Percentiles rank a stretch among this genome's conserved stretches.
phyloP scores from a whole-genome alignment of 2,113 vertebrate genomes.

The Aegypius monachus region DNA sequence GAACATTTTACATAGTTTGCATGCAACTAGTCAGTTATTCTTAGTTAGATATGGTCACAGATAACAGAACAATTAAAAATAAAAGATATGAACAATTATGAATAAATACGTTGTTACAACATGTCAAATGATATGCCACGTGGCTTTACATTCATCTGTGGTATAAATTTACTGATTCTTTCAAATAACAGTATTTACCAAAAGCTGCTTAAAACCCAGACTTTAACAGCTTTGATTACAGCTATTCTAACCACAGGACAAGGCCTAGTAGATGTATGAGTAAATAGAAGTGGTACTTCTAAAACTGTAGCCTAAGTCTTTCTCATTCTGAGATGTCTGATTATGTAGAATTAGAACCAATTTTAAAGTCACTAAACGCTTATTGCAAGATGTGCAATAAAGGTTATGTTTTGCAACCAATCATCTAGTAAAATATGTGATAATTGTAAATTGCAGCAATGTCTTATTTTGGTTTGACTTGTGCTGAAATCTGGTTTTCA shows the following conservation, averaged over 20 bases:
- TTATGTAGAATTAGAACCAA: background rate
- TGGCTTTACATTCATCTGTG: background rate
- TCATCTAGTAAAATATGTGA: background rate
- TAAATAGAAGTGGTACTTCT: background rate
- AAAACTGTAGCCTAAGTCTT: background rate
- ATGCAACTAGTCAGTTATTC: background rate
- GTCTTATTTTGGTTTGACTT: background rate
- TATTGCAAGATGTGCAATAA: background rate
- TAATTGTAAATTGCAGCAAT: background rate
- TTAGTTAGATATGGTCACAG: background rate
- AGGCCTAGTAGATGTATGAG: background rate
- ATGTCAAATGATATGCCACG: background rate
- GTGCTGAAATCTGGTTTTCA: background rate
- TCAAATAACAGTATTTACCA: background rate
- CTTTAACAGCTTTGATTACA: background rate
- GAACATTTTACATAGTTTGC: background rate
- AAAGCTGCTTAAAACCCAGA: background rate
- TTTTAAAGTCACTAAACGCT: background rate
- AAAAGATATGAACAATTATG: background rate
- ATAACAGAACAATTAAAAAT: background rate
- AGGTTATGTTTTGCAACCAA: background rate
- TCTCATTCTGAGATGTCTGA: background rate
- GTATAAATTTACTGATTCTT: background rate
- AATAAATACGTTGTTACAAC: background rate
- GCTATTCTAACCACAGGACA: background rate